Percentiles rank a stretch among this genome's conserved stretches.
Conservation (phyloP, 1,140 invertebrate species). For the Homalodisca vitripennis region DNA sequence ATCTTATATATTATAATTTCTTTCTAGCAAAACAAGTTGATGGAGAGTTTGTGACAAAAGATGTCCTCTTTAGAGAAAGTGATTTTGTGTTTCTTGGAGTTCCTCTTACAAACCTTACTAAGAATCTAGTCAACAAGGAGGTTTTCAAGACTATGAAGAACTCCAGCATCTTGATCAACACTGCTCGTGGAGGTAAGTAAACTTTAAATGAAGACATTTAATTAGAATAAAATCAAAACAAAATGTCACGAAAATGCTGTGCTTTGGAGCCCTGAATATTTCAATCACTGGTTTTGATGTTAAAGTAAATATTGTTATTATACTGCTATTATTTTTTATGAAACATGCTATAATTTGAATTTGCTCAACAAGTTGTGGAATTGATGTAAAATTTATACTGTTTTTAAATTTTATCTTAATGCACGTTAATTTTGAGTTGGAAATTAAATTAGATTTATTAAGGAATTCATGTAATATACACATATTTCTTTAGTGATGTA, state of each 20-base stretch:
- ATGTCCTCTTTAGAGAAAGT: constrained; percentile 64
- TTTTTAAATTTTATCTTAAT: too few species aligned
- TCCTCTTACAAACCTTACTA: constrained; percentile 68
- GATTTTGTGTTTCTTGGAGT: constrained; percentile 74
- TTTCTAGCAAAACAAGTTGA: constrained; percentile 56
- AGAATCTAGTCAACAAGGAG: constrained; percentile 65
- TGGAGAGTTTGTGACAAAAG: constrained; percentile 68
- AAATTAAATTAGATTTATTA: too few species aligned
- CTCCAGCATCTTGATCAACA: constrained; percentile 75
- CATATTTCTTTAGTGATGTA: too few species aligned
- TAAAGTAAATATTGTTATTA: background rate
- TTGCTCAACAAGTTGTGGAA: background rate
- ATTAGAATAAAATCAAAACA: too few species aligned
- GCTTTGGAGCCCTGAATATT: background rate
- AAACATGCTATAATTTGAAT: background rate
- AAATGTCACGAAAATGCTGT: too few species aligned
- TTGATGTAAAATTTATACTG: too few species aligned
- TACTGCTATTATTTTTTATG: background rate
- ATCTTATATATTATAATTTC: constrained; percentile 1
- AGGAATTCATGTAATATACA: too few species aligned
- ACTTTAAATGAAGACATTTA: constrained; percentile 37
- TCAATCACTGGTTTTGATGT: background rate
- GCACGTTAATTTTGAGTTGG: too few species aligned
- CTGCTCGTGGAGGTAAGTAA: constrained; percentile 63
- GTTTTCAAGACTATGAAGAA: constrained; percentile 78